Evolutionary conservation across 2,888 invertebrate species (phyloP).

Genomic region (Prosapia bicincta): DNA sequence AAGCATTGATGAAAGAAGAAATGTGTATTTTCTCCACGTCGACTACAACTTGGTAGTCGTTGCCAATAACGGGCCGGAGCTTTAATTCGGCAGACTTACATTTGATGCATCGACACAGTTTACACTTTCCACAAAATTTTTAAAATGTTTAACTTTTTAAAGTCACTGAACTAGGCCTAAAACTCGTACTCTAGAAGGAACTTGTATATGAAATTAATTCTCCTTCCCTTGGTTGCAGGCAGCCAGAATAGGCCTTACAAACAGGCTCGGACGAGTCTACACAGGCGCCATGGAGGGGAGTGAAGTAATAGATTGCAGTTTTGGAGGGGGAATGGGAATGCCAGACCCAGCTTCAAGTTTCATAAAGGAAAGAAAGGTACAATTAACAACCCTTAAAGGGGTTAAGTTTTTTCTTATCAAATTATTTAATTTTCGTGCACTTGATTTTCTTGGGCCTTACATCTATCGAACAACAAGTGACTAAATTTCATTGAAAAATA

Average conservation of each 20-base stretch:
- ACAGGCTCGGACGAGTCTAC: constrained; percentile 38
- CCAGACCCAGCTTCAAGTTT: not conserved
- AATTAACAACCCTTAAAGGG: not conserved
- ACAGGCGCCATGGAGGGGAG: constrained; percentile 32
- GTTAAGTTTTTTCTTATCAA: not conserved
- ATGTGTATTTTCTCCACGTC: not conserved
- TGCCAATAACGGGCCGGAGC: not conserved
- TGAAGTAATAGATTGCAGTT: not conserved
- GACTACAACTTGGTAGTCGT: not conserved
- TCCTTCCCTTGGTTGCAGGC: constrained; percentile 25
- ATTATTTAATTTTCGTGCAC: too few species aligned
- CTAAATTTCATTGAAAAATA: too few species aligned
- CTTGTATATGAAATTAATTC: constrained; percentile 16
- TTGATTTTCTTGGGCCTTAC: too few species aligned
- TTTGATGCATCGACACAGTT: not conserved
- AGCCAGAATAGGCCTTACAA: constrained; percentile 32
- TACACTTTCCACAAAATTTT: not conserved
- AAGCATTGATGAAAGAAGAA: not conserved
- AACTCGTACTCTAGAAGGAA: constrained; percentile 20
- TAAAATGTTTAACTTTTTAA: not conserved
- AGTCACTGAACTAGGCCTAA: constrained; percentile 25
- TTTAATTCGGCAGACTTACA: not conserved
- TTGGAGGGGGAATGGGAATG: not conserved
- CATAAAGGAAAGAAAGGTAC: not conserved
- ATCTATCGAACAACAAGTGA: too few species aligned